Evolutionary conservation across 1,140 invertebrate species (phyloP).

Genomic region (Neodiprion lecontei): DNA sequence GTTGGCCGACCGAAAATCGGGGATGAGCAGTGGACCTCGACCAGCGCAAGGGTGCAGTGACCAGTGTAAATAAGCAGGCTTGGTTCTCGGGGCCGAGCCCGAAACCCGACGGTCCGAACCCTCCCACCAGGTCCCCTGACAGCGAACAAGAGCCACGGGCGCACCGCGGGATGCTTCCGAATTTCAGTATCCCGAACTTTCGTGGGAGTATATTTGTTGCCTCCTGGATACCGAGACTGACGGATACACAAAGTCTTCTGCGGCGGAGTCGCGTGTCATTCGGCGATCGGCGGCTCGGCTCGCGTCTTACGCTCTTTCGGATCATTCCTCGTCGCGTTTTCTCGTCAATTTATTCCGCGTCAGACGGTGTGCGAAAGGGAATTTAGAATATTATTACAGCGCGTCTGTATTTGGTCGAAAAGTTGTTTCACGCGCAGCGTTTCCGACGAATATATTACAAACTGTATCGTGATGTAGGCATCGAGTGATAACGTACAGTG

Average conservation of each 20-base stretch:
- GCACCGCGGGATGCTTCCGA: not conserved
- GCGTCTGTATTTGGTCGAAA: too few species aligned
- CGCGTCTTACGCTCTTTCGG: too few species aligned
- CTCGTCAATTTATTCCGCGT: too few species aligned
- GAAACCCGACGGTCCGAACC: not conserved
- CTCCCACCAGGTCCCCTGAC: not conserved
- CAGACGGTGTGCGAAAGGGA: too few species aligned
- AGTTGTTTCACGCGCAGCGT: too few species aligned
- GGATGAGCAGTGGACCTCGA: not conserved
- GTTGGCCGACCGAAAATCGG: not conserved
- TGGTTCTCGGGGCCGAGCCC: not conserved
- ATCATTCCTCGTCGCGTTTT: too few species aligned
- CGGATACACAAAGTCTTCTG: not conserved
- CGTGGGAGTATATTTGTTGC: conserved; percentile 2
- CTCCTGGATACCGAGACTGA: conserved; percentile 1
- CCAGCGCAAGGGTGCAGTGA: conserved; percentile 3
- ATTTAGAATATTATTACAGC: too few species aligned
- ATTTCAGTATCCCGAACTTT: not conserved
- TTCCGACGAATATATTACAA: too few species aligned
- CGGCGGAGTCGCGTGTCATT: not conserved
- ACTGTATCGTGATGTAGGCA: too few species aligned
- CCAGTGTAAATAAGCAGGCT: not conserved
- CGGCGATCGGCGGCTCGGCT: too few species aligned
- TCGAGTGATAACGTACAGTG: too few species aligned
- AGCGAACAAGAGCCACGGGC: too few species aligned